Conservation (phyloP, 2,797 vertebrate species). For the Alca torda region DNA sequence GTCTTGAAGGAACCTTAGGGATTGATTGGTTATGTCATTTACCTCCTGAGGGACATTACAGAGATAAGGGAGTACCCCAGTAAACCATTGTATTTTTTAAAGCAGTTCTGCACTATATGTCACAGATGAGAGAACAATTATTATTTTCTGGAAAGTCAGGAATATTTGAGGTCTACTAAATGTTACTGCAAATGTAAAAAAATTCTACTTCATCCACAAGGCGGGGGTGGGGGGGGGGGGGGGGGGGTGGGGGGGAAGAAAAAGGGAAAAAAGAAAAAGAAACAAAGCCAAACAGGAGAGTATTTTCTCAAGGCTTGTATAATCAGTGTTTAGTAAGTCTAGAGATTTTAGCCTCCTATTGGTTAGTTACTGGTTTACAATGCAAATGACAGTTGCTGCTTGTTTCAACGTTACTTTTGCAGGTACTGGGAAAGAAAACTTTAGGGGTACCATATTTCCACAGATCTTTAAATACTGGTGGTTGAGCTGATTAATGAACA, state of each 20-base stretch:
- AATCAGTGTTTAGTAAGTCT: background rate
- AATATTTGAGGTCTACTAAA: background rate
- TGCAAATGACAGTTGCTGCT: background rate
- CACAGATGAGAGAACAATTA: background rate
- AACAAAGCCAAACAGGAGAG: background rate
- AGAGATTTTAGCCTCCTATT: background rate
- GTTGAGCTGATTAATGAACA: background rate
- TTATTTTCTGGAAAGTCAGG: background rate
- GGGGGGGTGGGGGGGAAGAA: no score
- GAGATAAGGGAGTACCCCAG: background rate
- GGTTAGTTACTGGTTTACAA: background rate
- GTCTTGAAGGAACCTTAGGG: background rate
- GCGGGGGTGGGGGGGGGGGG: no score
- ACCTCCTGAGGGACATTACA: background rate
- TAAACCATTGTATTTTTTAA: background rate
- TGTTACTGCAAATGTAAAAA: background rate
- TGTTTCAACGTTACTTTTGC: background rate
- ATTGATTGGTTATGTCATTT: background rate
- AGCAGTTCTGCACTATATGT: background rate
- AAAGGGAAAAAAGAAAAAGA: accelerated
- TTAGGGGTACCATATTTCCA: background rate
- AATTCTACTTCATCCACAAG: background rate
- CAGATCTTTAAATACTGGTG: background rate
- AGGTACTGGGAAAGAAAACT: background rate
- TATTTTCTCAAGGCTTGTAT: background rate